Conservation (phyloP, 2,113 vertebrate species). For the Progne subis region DNA sequence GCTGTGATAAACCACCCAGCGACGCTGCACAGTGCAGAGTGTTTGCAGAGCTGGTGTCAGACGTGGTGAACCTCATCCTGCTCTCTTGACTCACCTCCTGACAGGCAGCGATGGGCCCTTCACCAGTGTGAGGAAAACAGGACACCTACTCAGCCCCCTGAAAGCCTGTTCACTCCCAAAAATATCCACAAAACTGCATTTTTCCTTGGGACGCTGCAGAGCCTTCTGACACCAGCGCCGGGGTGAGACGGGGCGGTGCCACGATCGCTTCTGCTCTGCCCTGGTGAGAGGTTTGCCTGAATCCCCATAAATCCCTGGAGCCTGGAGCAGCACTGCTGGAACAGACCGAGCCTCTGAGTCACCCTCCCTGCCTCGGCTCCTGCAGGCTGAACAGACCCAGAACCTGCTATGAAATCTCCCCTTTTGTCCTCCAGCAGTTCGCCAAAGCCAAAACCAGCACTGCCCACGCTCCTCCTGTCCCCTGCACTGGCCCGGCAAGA, state of each 20-base stretch:
- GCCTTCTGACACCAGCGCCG: rapidly evolving
- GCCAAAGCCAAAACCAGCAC: background rate
- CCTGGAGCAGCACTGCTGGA: background rate
- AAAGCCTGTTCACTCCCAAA: background rate
- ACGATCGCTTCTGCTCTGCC: background rate
- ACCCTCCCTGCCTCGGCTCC: background rate
- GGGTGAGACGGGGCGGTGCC: rapidly evolving
- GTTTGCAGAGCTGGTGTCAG: background rate
- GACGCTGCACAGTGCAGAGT: background rate
- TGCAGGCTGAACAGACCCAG: background rate
- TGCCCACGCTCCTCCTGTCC: background rate
- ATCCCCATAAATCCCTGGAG: background rate
- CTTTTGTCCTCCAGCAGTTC: background rate
- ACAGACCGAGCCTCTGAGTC: background rate
- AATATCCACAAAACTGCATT: rapidly evolving
- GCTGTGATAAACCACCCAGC: background rate
- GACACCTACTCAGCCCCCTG: background rate
- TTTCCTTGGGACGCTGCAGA: background rate
- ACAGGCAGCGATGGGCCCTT: background rate
- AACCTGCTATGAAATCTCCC: background rate
- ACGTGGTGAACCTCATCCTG: background rate
- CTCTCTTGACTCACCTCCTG: background rate
- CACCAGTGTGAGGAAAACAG: rapidly evolving
- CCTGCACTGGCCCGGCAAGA: background rate
- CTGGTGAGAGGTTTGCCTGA: background rate